Evolutionary conservation across 2,888 invertebrate species (phyloP), one percentile per base, ranked within the genome.

Genomic region (Nebria brevicollis): DNA sequence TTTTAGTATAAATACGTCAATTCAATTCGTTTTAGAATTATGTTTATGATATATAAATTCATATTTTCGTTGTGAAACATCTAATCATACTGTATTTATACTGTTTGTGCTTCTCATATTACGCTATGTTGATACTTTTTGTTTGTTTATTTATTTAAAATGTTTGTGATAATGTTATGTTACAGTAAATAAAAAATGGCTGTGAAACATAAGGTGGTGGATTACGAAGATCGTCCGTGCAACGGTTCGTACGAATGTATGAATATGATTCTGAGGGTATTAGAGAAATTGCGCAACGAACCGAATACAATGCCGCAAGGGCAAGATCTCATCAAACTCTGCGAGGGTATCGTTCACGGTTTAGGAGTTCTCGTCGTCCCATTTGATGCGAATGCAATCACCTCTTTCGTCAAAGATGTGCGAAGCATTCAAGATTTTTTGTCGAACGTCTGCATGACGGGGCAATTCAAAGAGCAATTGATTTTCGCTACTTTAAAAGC

Each of bases 181-280:
- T 78, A 34, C 42, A 78, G 78, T 65, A 73, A 26, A 66, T 15
- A 64, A 78, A 87, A 85, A 82, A 92, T 92, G 92, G 92, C 92
- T 68, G 92, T 92, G 2, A 92, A 92, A 86, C 92, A 92, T 85
- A 92, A 91, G 85, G 90, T 91, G 82, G 86, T 91, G 66, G 91
- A 91, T 79, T 89, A 90, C 82, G 90, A 91, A 82, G 89, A 90
- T 73, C 86, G 88, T 84, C 84, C 87, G 83, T 85, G 89, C 85
- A 88, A 91, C 87, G 84, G 89, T 83, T 86, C 90, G 86, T 82
- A 90, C 72, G 84, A 85, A 15, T 87, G 87, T 2, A 84, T 92
- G 79, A 89, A 89, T 70, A 88, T 91, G 82, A 91, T 91, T 81
- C 88, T 92, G 65, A 87, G 91, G 83, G 86, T 90, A 66, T 88